Conservation (phyloP, 1,140 invertebrate species). For the Steinernema feltiae region DNA sequence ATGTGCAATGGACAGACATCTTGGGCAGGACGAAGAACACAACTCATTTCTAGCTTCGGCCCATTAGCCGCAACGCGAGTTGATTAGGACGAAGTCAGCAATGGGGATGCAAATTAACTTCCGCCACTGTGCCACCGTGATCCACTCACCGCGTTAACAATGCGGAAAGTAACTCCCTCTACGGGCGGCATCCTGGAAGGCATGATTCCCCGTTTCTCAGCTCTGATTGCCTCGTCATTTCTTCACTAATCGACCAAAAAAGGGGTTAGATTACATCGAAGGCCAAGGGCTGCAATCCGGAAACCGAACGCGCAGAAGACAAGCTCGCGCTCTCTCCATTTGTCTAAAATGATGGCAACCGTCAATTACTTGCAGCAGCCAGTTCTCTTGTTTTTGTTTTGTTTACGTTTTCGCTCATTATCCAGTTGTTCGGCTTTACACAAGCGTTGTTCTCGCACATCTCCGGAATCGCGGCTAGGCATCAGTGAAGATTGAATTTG, state of each 20-base stretch:
- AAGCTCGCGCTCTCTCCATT: neutral
- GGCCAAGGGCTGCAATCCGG: neutral
- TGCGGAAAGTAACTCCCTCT: neutral
- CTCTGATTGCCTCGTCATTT: neutral
- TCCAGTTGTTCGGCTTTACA: too few species aligned
- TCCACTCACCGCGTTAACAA: neutral
- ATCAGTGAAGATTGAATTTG: neutral
- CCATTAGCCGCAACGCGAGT: too few species aligned
- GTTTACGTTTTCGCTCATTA: too few species aligned
- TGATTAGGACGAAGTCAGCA: too few species aligned
- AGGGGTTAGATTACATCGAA: neutral
- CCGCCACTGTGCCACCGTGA: neutral
- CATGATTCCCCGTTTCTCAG: too few species aligned
- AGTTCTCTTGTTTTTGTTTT: neutral
- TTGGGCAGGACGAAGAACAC: too few species aligned
- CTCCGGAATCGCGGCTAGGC: too few species aligned
- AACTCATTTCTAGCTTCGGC: too few species aligned
- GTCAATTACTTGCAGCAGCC: neutral
- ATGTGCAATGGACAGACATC: too few species aligned
- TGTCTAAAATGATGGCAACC: neutral
- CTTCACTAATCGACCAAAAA: constrained; percentile 11
- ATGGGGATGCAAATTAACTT: neutral
- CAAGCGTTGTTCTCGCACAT: too few species aligned
- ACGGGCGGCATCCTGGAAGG: too few species aligned
- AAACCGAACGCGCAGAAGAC: neutral